Conservation (phyloP, 2,113 vertebrate genomes). For the Micronycteris hirsuta region DNA sequence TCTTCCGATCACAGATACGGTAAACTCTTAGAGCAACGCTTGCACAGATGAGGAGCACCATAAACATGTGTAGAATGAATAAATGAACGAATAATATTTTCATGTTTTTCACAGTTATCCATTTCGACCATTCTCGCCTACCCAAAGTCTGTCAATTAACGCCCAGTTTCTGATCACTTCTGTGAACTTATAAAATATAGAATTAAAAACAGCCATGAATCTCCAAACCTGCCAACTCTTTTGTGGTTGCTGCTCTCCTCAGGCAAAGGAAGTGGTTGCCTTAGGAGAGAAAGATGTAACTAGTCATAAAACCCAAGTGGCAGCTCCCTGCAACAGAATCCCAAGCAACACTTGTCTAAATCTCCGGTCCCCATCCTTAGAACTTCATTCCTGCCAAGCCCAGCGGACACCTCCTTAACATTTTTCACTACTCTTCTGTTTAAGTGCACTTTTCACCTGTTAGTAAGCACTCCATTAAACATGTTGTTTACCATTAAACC, state of each 20-base stretch:
- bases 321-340: neutral
- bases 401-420: neutral
- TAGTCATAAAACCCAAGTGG: neutral
- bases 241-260: neutral
- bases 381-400: neutral
- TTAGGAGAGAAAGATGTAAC: neutral
- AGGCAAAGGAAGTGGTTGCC: neutral
- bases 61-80: neutral
- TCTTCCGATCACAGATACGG: neutral
- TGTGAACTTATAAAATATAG: neutral
- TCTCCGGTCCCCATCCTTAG: accelerated
- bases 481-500: constrained; percentile 27
- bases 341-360: neutral
- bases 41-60: neutral
- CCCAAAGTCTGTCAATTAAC: neutral
- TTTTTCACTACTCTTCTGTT: neutral
- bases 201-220: neutral
- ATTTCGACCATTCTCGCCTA: neutral
- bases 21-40: neutral
- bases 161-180: neutral
- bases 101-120: neutral
- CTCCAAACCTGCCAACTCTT: neutral
- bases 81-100: neutral
- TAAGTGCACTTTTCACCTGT: constrained; percentile 17
- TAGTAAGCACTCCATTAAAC: constrained; percentile 15